Evolutionary conservation across 2,113 vertebrate genomes (phyloP), one percentile per base, ranked within the genome.

Genomic region (Mugil cephalus): DNA sequence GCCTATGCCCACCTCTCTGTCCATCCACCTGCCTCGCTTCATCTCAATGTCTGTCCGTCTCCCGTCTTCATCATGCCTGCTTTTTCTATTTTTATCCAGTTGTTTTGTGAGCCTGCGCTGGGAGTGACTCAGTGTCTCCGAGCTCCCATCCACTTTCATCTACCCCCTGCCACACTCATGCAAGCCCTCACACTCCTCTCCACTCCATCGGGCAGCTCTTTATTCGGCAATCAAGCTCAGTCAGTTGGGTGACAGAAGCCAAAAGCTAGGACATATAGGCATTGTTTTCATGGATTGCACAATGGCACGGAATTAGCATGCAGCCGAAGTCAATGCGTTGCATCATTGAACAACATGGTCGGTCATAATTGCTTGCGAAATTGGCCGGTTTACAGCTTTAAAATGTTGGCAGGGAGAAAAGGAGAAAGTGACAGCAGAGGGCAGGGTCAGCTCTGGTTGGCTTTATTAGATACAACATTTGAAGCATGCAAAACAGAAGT

Each of bases 101-200:
- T 87, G 83, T 88, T n/a, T 86, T 84, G 71, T 79, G 70, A 72
- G 82, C 74, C 61, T 53, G 58, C 55, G 36, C 65, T 24, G 82
- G 64, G 72, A 89, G 82, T 91, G 83, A 87, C 77, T 89, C 84
- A 89, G 66, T 77, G 68, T 86, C 88, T 87, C 87, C 86, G 69
- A 85, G 78, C 84, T 77, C 80, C 62, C 60, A 46, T 74, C 70
- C 82, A 73, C 86, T 93, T 90, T 86, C 75, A 88, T 88, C 82
- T 69, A 82, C 68, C 67, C 70, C 60, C 66, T 67, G 52, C 47
- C 48, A 46, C 62, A 64, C 62, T 34, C 50, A 30, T 54, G 34
- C 56, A 62, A 48, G 38, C 24, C 46, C 40, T 69, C 35, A 47
- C 51, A 47, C 47, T 42, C 46, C 38, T 60, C 45, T 48, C 58